Base-by-base conservation (phyloP, 2,797 vertebrate genomes). In the Lithobates sylvaticus region DNA sequence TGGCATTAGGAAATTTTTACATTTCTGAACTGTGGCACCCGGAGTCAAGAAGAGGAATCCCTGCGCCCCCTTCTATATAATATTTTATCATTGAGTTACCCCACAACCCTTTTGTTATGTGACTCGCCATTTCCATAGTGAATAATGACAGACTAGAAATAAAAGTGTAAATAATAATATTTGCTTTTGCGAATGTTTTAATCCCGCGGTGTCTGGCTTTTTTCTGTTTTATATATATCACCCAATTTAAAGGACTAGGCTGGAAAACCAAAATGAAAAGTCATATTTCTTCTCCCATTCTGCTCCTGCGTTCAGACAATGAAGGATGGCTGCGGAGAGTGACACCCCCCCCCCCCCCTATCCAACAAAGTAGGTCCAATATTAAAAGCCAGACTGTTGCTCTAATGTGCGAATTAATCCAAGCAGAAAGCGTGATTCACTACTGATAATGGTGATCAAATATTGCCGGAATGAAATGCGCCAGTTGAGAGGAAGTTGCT, bases 321-420 rank as follows among this genome's bases (percentile, higher is more conserved):
- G 70, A 47, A 29, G 39, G 27, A 83, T 34, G 36, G 27, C 36
- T 12, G 77, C 16, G 23, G 3, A 15, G 29, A 10, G 23, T 27
- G 58, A 42, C 36, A 70, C n/a, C n/a, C n/a, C n/a, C 29, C 29
- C 29, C 32, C 13, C 10, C 21, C 13, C 34, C 69, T 13, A 26
- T 6, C n/a, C 1, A 26, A 36, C 78, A 68, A 83, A 72, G 77
- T 78, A 78, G 68, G 61, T 74, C 50, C 29, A 61, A 58, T 79
- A 68, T 83, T 87, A 79, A 67, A 50, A 81, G 36, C 23, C 75
- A 68, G 75, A 32, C 81, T 80, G 71, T 65, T 84, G 42, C 84
- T 69, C 81, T 83, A 83, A 87, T 75, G 81, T 69, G 76, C 81
- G 80, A 84, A 84, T 87, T 42, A 87, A 84, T 84, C 71, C 86